Evolutionary conservation across 2,113 vertebrate species (phyloP), one percentile per base, ranked within the genome.

Genomic region (Otis tarda): DNA sequence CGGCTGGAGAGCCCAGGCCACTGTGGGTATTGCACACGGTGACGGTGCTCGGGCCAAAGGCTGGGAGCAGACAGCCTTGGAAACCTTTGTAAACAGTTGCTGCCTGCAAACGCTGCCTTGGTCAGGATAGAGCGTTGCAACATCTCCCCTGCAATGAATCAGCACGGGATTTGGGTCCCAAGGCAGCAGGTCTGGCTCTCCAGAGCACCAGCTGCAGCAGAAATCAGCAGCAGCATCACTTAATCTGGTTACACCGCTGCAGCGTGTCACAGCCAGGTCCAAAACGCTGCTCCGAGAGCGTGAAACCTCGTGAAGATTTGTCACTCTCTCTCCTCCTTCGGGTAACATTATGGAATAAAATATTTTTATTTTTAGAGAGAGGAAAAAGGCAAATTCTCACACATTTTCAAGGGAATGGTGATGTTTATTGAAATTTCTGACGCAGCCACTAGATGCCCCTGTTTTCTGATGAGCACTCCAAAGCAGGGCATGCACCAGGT

Each of bases 401-500:
- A 1, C 17, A 3, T 84, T 93, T 90, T 60, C 25, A n/a, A 75
- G 27, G 63, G 18, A 75, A 52, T 30, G 15, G 27, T 35, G 53
- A 20, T 55, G 53, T 75, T 93, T 55, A 57, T 10, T 63, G 95
- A 90, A 63, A 60, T 94, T 91, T 87, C 80, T 60, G n/a, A 47
- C 0, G 0, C 70, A 74, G 79, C 91, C 96, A 82, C 95, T 95
- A 96, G 96, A 89, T 97, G 96, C 82, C 97, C 21, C 95, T 94
- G 87, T 96, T 96, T 56, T 90, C 94, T 95, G 84, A 91, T 27
- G 56, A 16, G 90, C 9, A 2, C 35, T 90, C 30, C 55, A 25
- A 43, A 86, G n/a, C 1, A 1, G 52, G 20, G 30, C 37, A n/a
- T 60, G 55, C 2, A 2, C 23, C 0, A 0, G 18, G 21, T 35